These are phyloP conservation scores for Adelges cooleyi DNA, from an alignment of 1,140 invertebrate genomes.

Conservation along the genomic window DNA sequence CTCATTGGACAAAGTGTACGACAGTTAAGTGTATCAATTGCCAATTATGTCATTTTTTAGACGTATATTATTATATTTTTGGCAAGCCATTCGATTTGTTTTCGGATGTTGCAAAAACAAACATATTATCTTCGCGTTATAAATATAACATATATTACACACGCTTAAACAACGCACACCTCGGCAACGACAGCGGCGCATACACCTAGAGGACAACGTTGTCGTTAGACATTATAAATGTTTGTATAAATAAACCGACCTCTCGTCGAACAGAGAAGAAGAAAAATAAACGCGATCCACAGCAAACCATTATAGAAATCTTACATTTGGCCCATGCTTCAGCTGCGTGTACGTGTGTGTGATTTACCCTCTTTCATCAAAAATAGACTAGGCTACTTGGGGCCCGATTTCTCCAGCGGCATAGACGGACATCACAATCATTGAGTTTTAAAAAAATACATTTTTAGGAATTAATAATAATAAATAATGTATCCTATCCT, in stretches of 20 bases:
- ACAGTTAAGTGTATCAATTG: not conserved
- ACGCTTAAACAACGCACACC: not conserved
- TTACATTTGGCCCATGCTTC: no score
- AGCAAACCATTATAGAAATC: no score
- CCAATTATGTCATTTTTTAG: slow-evolving; percentile 24
- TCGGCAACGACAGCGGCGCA: not conserved
- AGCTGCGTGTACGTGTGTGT: not conserved
- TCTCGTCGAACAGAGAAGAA: no score
- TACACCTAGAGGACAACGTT: slow-evolving; percentile 2
- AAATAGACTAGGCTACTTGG: slow-evolving; percentile 21
- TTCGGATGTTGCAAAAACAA: slow-evolving; percentile 19
- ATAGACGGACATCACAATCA: no score
- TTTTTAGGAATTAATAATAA: no score
- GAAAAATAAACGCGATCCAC: no score
- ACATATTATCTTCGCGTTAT: slow-evolving; percentile 18
- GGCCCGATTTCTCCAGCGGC: not conserved
- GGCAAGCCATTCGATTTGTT: not conserved
- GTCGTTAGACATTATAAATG: not conserved
- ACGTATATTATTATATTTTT: slow-evolving; percentile 22
- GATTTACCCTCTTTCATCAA: not conserved
- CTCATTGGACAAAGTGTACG: not conserved
- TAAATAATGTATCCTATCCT: no score
- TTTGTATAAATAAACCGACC: not conserved
- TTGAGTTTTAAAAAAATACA: no score
- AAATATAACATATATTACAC: slow-evolving; percentile 21